Base-by-base conservation (phyloP, 2,888 invertebrate species). In the Acrobasis consociella region DNA sequence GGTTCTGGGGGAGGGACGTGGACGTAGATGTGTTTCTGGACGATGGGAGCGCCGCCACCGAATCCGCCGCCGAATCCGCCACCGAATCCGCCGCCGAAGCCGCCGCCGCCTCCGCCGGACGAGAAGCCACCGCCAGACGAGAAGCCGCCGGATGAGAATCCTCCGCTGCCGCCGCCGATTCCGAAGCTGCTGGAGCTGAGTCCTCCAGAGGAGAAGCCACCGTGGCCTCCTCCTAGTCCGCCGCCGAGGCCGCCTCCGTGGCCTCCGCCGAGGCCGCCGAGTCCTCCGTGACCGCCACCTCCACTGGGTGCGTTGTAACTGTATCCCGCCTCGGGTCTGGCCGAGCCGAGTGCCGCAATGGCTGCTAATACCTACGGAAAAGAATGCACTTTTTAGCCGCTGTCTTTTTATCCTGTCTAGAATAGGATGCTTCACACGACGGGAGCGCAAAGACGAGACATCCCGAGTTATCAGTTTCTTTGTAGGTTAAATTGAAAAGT, bases 1-100 rank as follows among this genome's bases (percentile, higher is more conserved):
- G 95, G 96, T 87, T 96, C 96, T 94, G 96, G 96, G 83, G 96
- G 96, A 61, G 96, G 96, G 55, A 96, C 96, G 83, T 96, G 96
- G 61, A 96, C 96, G 94, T 96, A 96, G 92, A 96, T 96, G 94
- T 95, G 96, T 80, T 96, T 96, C 86, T 95, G 95, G 75, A 96
- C 94, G 62, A 95, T 94, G 75, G 96, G 81, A 60, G 82, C 86
- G 66, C 92, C 90, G 59, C 89, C 53, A 16, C 38, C 89, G 78
- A 87, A 88, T 66, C 91, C 86, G 67, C 85, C 87, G 66, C 87
- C 86, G 72, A 81, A 81, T 16, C 86, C 85, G 73, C 81, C 81
- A 31, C 85, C 87, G 66, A 78, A 72, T 58, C 83, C 82, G 64
- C 83, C 85, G 69, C 85, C 86, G 73, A 56, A 56, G 11, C 83